These are phyloP conservation scores for Drosophila colorata DNA, from an alignment of 2,888 invertebrate species.

Conservation along the genomic window DNA sequence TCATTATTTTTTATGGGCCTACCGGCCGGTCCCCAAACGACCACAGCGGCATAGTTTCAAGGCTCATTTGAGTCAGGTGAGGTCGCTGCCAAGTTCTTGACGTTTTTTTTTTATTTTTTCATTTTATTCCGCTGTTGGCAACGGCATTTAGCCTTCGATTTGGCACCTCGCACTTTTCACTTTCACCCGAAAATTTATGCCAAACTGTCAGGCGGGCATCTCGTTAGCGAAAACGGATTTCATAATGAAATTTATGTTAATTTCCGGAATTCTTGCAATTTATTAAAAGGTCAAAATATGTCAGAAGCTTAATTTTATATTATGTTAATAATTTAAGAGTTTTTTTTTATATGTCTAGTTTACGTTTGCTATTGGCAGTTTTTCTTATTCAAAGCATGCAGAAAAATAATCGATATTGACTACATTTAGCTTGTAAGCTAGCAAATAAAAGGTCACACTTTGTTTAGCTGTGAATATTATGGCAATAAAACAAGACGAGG, in stretches of 20 bases:
- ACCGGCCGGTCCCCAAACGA: constrained; percentile 44
- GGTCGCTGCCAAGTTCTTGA: constrained; percentile 55
- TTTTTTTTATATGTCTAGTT: too few species aligned
- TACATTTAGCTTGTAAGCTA: too few species aligned
- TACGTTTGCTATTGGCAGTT: too few species aligned
- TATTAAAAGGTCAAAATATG: not conserved
- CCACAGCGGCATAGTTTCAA: constrained; percentile 58
- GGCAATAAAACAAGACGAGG: too few species aligned
- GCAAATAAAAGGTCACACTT: too few species aligned
- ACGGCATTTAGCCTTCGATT: constrained; percentile 54
- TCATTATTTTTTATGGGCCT: constrained; percentile 76
- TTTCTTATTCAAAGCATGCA: too few species aligned
- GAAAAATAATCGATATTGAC: too few species aligned
- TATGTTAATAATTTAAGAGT: too few species aligned
- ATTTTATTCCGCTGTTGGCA: constrained; percentile 30
- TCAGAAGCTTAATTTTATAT: too few species aligned
- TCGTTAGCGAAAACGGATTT: constrained; percentile 7
- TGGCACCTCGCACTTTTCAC: constrained; percentile 27
- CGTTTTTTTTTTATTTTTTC: constrained; percentile 4
- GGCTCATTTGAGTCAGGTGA: constrained; percentile 63
- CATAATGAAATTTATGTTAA: constrained; percentile 2
- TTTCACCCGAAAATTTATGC: constrained; percentile 45
- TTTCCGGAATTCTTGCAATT: not conserved
- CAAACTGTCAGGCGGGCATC: constrained; percentile 41
- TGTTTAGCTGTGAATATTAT: too few species aligned